Evolutionary conservation across 37 sponge, comb jelly and placozoan species (phyloP), one percentile per base, ranked within the genome.

Genomic region (Diacarnus erythraeanus): DNA sequence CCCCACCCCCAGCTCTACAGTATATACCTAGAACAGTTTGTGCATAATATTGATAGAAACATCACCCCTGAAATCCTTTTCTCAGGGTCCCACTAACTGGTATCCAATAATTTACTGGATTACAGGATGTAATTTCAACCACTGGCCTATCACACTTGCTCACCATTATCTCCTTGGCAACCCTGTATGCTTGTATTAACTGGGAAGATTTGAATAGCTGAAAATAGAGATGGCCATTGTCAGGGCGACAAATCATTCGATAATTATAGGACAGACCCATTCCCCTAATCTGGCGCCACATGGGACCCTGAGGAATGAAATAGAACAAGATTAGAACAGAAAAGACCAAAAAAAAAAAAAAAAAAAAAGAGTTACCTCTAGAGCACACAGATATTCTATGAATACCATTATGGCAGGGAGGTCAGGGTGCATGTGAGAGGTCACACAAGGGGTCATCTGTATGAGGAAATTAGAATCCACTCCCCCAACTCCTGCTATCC

Each of bases 281-380:
- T 21, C 98, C 98, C 22, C 98, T 69, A 56, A 97, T 81, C 89
- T 95, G 91, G 10, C 93, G 78, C 98, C 98, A 97, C 89, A 97
- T 72, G 25, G 95, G 98, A 74, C 98, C 98, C 95, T 97, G 81
- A 0, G 44, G 40, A 20, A 64, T 57, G 25, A 59, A 65, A 60
- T 51, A 34, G 40, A 63, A 57, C 29, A 71, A 58, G 38, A 39
- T 58, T 54, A 9, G 6, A 59, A 43, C 47, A 3, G 31, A 21
- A 23, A 38, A n/a, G 29, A n/a, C n/a, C n/a, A n/a, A 34, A 27
- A 63, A 57, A 42, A 71, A 58, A 21, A 39, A 33, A 57, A 9
- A 31, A 59, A 43, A 30, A 3, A 22, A 21, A 23, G 18, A n/a
- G 29, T 21, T 64, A 94, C 94, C 85, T 94, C 95, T 3, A 94